These are phyloP conservation scores for Macroglossus sobrinus DNA, from an alignment of 2,113 vertebrate species.

Conservation along the genomic window DNA sequence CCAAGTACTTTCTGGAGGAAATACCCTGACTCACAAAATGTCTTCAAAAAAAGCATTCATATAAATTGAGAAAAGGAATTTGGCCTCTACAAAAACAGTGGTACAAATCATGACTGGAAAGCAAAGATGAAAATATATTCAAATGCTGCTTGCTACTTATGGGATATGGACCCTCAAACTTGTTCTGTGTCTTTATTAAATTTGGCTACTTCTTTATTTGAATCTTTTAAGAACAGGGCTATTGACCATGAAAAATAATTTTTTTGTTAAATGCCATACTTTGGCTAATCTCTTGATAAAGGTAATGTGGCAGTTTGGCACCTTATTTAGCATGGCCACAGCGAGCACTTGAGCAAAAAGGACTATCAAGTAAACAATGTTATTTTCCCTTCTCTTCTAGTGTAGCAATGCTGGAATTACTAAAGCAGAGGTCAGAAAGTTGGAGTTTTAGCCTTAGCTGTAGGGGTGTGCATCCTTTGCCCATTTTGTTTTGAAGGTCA, in stretches of 20 bases:
- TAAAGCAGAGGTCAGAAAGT: not conserved
- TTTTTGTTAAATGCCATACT: not conserved
- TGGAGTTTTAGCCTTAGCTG: not conserved
- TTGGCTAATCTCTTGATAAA: slow-evolving; percentile 5
- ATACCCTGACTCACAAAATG: not conserved
- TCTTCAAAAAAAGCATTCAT: not conserved
- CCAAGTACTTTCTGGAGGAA: not conserved
- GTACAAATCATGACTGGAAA: not conserved
- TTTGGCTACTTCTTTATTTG: not conserved
- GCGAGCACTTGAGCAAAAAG: not conserved
- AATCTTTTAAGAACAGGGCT: not conserved
- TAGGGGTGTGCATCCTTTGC: not conserved
- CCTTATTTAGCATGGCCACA: not conserved
- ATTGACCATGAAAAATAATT: not conserved
- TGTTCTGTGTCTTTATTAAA: not conserved
- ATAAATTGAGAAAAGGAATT: not conserved
- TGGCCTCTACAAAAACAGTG: not conserved
- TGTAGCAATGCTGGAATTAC: not conserved
- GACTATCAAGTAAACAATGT: not conserved
- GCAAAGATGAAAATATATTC: not conserved
- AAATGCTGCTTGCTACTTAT: not conserved
- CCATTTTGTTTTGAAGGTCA: not conserved
- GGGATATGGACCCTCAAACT: not conserved
- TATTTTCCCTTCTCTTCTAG: not conserved
- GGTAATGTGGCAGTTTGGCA: not conserved